Conservation (phyloP, 2,113 vertebrate genomes). For the Barnardius zonarius region DNA sequence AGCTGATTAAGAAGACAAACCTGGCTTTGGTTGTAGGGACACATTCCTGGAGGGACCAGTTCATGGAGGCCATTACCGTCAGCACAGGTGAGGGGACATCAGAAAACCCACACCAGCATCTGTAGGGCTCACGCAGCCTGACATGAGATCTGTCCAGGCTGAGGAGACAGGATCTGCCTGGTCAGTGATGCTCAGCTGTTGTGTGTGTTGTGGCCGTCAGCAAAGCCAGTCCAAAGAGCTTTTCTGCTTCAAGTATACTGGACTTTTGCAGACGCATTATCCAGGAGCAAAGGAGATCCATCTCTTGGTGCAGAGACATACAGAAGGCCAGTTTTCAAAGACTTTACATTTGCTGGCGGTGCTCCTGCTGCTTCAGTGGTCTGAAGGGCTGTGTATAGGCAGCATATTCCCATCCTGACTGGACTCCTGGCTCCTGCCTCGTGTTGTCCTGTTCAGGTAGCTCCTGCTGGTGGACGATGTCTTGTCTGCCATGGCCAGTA, state of each 20-base stretch:
- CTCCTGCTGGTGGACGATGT: neutral
- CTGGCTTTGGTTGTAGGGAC: slow-evolving; percentile 96
- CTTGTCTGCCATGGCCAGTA: neutral
- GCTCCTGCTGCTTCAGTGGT: neutral
- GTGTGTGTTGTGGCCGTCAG: neutral
- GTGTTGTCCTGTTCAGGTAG: neutral
- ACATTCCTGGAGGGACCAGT: slow-evolving; percentile 98
- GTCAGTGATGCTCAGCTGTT: neutral
- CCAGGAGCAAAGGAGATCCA: neutral
- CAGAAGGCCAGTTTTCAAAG: neutral
- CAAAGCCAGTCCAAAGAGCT: neutral
- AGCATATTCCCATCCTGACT: neutral
- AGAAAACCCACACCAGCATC: neutral
- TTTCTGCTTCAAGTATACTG: neutral
- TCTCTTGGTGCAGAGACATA: neutral
- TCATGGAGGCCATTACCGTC: slow-evolving; percentile 98
- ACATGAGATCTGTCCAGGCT: neutral
- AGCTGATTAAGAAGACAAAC: slow-evolving; percentile 98
- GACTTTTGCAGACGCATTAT: neutral
- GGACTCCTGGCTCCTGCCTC: neutral
- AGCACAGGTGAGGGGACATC: slow-evolving; percentile 85
- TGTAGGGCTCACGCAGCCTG: neutral
- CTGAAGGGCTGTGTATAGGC: neutral
- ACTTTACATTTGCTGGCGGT: neutral
- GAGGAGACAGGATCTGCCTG: neutral